A percentile compares a stretch with the other conserved stretches of the same genome.
phyloP scores from a whole-genome alignment of 1,140 invertebrate genomes.

The Homalodisca vitripennis region DNA sequence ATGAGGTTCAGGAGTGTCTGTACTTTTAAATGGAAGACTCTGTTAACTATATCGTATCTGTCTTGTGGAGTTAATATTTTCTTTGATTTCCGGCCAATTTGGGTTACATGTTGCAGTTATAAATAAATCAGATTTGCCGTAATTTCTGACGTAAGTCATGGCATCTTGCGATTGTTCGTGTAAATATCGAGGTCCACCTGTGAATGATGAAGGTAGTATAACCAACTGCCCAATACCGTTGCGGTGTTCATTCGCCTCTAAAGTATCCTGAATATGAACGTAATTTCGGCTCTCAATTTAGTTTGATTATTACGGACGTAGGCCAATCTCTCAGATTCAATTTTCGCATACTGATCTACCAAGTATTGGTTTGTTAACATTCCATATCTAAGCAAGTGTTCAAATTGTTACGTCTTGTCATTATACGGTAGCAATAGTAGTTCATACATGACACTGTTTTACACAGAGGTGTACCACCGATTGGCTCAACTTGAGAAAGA shows the following conservation, averaged over 20 bases:
- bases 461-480: background rate
- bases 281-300: constrained; percentile 52
- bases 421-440: constrained; percentile 43
- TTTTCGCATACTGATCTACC: constrained; percentile 53
- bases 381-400: constrained; percentile 42
- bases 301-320: constrained; percentile 50
- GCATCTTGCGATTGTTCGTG: constrained; percentile 53
- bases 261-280: constrained; percentile 34
- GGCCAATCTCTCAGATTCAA: constrained; percentile 49
- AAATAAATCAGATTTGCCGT: constrained; percentile 49
- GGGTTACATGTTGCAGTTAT: constrained; percentile 53
- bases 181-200: constrained; percentile 49
- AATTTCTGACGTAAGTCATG: constrained; percentile 51
- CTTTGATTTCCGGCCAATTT: constrained; percentile 50
- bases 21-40: constrained; percentile 37
- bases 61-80: constrained; percentile 40
- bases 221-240: constrained; percentile 31
- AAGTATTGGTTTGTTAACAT: constrained; percentile 48
- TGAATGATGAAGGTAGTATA: constrained; percentile 48
- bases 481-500: background rate
- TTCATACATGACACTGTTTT: constrained; percentile 41
- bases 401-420: constrained; percentile 38
- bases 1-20: constrained; percentile 32
- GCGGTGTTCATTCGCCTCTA: background rate
- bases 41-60: constrained; percentile 34